Conservation (phyloP, 2,113 vertebrate genomes). For the Beaufortia kweichowensis region DNA sequence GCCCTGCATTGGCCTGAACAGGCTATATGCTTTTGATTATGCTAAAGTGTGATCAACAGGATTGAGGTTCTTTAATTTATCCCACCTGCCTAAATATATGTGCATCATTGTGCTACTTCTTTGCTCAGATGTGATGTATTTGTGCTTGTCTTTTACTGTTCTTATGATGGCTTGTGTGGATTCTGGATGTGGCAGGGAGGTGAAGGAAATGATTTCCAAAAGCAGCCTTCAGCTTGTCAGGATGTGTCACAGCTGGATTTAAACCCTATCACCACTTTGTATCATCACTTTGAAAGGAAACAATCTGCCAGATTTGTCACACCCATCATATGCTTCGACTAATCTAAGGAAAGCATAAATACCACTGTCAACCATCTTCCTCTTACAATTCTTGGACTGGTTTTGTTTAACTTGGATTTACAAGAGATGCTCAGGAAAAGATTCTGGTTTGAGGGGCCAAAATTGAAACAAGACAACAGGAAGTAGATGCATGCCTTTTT, state of each 20-base stretch:
- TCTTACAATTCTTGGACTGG: conserved; percentile 19
- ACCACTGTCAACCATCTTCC: conserved; percentile 23
- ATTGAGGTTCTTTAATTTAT: conserved; percentile 48
- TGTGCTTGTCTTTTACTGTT: neutral
- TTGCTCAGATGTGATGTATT: neutral
- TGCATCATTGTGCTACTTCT: conserved; percentile 34
- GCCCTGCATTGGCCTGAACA: conserved; percentile 36
- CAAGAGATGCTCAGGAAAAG: conserved; percentile 16
- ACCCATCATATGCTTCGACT: neutral
- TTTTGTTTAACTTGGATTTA: conserved; percentile 39
- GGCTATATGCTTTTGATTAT: conserved; percentile 50
- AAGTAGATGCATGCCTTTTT: neutral
- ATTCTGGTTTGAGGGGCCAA: conserved; percentile 11
- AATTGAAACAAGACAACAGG: conserved; percentile 33
- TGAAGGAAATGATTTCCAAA: conserved; percentile 43
- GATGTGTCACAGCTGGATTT: conserved; percentile 41
- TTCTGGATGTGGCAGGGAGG: conserved; percentile 41
- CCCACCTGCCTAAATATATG: conserved; percentile 52
- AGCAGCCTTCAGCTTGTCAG: conserved; percentile 36
- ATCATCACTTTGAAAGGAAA: conserved; percentile 22
- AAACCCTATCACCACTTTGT: conserved; percentile 37
- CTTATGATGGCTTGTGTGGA: neutral
- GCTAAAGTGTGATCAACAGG: conserved; percentile 33
- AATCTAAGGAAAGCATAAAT: conserved; percentile 11
- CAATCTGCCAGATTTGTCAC: neutral